Conservation (phyloP, 37 sponge, comb jelly and placozoan genomes). For the Lycopodina hypogea region DNA sequence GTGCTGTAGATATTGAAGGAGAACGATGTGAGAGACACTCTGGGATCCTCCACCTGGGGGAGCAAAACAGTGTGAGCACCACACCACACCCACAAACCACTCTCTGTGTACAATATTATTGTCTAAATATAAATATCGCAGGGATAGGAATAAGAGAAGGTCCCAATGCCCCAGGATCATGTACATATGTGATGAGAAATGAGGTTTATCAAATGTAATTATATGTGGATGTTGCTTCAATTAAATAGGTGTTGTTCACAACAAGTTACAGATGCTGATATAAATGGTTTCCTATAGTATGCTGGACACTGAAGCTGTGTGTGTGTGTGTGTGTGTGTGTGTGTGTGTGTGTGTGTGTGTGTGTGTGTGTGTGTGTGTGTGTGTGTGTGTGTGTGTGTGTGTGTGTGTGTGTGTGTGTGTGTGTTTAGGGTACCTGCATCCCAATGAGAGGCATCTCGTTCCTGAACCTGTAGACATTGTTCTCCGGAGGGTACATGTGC, state of each 20-base stretch:
- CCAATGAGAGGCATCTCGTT: constrained; percentile 63
- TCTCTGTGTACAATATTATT: too few species aligned
- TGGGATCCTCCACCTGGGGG: constrained; percentile 51
- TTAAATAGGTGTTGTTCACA: too few species aligned
- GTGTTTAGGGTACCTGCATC: constrained; percentile 30
- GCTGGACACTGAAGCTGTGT: background rate
- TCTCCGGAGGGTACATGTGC: constrained; percentile 50
- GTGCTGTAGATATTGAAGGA: constrained; percentile 71
- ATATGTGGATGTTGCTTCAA: too few species aligned
- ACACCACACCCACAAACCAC: too few species aligned
- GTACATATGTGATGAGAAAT: too few species aligned
- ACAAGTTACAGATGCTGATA: too few species aligned
- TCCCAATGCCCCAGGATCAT: too few species aligned
- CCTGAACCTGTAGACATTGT: constrained; percentile 56
- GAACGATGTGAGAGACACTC: constrained; percentile 47
- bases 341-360: background rate
- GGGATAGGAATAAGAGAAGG: too few species aligned
- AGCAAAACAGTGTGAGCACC: too few species aligned
- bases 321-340: background rate
- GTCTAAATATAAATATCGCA: too few species aligned
- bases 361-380: background rate
- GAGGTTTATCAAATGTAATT: too few species aligned
- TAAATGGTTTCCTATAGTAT: too few species aligned
- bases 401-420: background rate
- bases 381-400: background rate